A percentile compares a stretch with the other conserved stretches of the same genome.
Evolutionary conservation across 1,140 invertebrate genomes (phyloP).

Genomic region (Zaprionus tsacasi): DNA sequence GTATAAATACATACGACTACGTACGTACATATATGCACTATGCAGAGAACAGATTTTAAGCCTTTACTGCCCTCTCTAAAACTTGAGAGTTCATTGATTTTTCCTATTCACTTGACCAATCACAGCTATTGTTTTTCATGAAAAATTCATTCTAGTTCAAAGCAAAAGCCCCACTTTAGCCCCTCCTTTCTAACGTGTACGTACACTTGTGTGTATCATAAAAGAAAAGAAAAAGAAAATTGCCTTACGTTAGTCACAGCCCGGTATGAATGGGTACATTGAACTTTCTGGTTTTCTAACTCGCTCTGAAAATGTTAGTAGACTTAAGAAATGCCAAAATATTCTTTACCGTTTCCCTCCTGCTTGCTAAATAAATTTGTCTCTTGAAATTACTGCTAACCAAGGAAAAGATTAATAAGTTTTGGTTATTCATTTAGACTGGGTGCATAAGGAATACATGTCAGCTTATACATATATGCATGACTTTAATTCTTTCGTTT

Average conservation of each 20-base stretch:
- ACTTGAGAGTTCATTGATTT: conserved; percentile 49
- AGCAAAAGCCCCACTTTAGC: conserved; percentile 10
- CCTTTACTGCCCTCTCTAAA: conserved; percentile 16
- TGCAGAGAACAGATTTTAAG: conserved; percentile 22
- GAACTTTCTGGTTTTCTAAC: conserved; percentile 34
- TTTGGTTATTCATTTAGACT: too few relatives aligned
- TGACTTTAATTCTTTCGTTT: conserved; percentile 20
- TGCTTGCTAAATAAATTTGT: background rate
- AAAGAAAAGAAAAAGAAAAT: conserved; percentile 37
- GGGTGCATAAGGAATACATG: too few relatives aligned
- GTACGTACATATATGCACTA: conserved; percentile 14
- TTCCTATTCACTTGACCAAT: conserved; percentile 34
- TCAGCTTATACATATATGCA: background rate
- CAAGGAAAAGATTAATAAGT: background rate
- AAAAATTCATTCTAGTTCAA: conserved; percentile 10
- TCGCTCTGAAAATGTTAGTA: conserved; percentile 21
- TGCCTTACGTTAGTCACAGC: conserved; percentile 15
- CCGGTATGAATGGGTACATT: conserved; percentile 19
- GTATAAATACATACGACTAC: background rate
- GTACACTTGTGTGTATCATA: conserved; percentile 1
- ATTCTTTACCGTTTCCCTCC: background rate
- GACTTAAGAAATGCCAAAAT: conserved; percentile 1
- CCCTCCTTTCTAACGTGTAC: conserved; percentile 2
- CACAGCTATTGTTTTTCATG: conserved; percentile 39
- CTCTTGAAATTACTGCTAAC: too few relatives aligned